A percentile compares a stretch with the other conserved stretches of the same genome.
Evolutionary conservation across 2,888 invertebrate genomes (phyloP).

Genomic region (Xiphydria camelus): DNA sequence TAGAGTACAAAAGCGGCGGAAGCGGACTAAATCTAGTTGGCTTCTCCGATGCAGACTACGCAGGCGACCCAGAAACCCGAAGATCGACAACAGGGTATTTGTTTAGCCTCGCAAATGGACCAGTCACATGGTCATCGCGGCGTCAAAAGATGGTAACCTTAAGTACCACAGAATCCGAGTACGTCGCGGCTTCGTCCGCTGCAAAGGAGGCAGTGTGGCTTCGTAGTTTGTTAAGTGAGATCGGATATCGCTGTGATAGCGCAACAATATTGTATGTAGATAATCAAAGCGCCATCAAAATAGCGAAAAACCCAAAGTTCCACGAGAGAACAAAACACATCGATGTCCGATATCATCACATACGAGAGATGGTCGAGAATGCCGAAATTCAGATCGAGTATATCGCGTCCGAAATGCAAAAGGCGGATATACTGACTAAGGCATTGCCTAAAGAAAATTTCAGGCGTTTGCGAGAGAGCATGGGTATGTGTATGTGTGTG

Average conservation of each 20-base stretch:
- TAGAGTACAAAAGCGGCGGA: slow-evolving; percentile 16
- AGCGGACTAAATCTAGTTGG: no score
- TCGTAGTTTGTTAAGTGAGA: slow-evolving; percentile 2
- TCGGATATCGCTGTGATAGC: slow-evolving; percentile 3
- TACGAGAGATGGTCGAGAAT: slow-evolving; percentile 2
- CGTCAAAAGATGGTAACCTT: no score
- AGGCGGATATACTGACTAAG: slow-evolving; percentile 15
- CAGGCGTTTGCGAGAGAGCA: not conserved
- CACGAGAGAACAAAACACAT: slow-evolving; percentile 14
- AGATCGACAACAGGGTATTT: no score
- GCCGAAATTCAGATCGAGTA: slow-evolving; percentile 2
- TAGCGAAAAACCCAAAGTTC: slow-evolving; percentile 6
- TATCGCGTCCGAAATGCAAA: slow-evolving; percentile 4
- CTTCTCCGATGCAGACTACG: no score
- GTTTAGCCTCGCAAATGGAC: no score
- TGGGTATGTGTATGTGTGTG: slow-evolving; percentile 1
- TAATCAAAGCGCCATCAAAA: slow-evolving; percentile 9
- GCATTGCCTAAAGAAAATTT: slow-evolving; percentile 3
- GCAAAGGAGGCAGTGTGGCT: slow-evolving; percentile 2
- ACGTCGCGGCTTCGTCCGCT: no score
- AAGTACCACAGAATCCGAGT: no score
- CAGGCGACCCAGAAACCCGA: no score
- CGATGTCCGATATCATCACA: slow-evolving; percentile 10
- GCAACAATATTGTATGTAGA: slow-evolving; percentile 3
- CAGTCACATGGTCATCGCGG: no score